Percentiles rank a stretch among this genome's conserved stretches.
Evolutionary conservation across 1,140 invertebrate genomes (phyloP).

Genomic region (Phortica variegata): DNA sequence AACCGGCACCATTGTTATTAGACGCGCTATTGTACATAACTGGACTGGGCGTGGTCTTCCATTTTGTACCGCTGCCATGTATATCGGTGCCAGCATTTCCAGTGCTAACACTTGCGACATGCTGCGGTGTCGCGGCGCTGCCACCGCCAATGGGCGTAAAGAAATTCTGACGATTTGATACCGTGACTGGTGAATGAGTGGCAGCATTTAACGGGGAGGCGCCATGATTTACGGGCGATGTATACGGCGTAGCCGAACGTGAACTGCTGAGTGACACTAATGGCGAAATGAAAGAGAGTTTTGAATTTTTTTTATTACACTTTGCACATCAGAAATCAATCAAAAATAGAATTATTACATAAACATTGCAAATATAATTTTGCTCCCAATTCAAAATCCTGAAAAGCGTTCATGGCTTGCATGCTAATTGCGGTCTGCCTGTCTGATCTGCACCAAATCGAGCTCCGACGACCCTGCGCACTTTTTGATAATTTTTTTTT

Average conservation of each 20-base stretch:
- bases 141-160: constrained; percentile 82
- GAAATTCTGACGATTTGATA: constrained; percentile 71
- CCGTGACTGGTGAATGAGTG: constrained; percentile 67
- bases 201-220: constrained; percentile 66
- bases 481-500: constrained; percentile 9
- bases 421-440: too few species aligned
- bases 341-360: constrained; percentile 34
- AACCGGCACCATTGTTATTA: constrained; percentile 33
- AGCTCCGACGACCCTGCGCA: too few species aligned
- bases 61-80: constrained; percentile 25
- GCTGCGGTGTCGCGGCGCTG: constrained; percentile 45
- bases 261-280: constrained; percentile 89
- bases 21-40: constrained; percentile 41
- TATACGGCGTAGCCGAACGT: constrained; percentile 83
- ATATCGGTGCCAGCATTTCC: constrained; percentile 21
- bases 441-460: too few species aligned
- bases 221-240: constrained; percentile 72
- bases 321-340: not conserved
- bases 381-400: constrained; percentile 50
- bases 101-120: constrained; percentile 26
- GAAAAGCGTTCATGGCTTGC: constrained; percentile 47
- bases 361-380: constrained; percentile 56
- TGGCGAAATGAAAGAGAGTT: constrained; percentile 22
- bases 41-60: constrained; percentile 53
- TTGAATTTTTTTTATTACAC: not conserved